Evolutionary conservation across 2,113 vertebrate genomes (phyloP), one percentile per base, ranked within the genome.

Genomic region (Bos javanicus): DNA sequence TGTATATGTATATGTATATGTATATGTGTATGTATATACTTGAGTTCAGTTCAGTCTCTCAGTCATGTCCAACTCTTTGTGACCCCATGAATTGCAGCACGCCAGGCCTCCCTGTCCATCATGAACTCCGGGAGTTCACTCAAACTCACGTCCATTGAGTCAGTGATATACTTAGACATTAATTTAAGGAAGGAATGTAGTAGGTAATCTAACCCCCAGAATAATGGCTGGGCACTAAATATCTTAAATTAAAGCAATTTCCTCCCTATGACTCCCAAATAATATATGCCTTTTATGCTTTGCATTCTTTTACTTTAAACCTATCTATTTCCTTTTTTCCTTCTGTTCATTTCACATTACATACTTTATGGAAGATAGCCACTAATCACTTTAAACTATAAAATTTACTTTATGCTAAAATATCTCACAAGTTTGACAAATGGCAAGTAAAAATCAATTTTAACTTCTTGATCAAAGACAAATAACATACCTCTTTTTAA

Each of bases 401-500:
- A 91, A 59, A 81, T 96, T 57, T 94, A 19, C 28, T 96, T 80
- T 82, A 56, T 89, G 67, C 28, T 92, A 92, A 84, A 94, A 84
- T 33, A 67, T n/a, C 60, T 94, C n/a, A 46, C 59, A 43, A 88
- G n/a, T 88, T 96, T 92, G 76, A 94, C 12, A 59, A 76, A 96
- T 12, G 30, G 39, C 15, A 23, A 59, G 76, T 64, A 48, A 15
- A 91, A 52, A 3, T 21, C n/a, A 54, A 81, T 85, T 89, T 88
- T 19, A 83, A 80, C 28, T 67, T 92, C 36, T 60, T 59, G 39
- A 81, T 30, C 33, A 80, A 46, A 60, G 64, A 30, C 64, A 88
- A 85, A 80, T 78, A 74, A 26, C 33, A 59, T 59, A 76, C 7
- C 43, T 46, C 28, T 90, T 62, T 80, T 84, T 56, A 36, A 82